phyloP scores from a whole-genome alignment of 2,113 vertebrate species.

The Malurus melanocephalus region DNA sequence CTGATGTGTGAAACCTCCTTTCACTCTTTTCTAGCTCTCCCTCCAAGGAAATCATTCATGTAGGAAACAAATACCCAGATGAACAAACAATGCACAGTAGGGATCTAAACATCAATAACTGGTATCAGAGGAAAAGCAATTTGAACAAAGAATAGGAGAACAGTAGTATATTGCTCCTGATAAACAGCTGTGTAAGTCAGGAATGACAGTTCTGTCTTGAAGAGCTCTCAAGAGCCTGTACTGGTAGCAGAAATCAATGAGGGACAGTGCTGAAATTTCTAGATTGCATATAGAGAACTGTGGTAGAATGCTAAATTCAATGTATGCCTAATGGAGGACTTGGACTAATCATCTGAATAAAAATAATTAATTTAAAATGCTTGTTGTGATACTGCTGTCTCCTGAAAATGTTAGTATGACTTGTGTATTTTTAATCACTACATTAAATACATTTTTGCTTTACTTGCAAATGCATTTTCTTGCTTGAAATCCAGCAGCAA shows the following conservation, averaged over 20 bases:
- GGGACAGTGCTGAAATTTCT: not conserved
- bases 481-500: not conserved
- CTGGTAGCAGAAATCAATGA: not conserved
- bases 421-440: not conserved
- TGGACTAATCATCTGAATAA: slow-evolving; percentile 2
- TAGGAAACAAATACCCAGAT: not conserved
- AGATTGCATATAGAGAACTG: not conserved
- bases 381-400: not conserved
- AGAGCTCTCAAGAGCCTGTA: not conserved
- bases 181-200: not conserved
- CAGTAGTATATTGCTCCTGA: not conserved
- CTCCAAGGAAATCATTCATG: not conserved
- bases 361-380: not conserved
- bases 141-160: not conserved
- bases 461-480: not conserved
- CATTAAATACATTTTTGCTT: not conserved
- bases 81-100: not conserved
- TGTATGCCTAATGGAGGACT: not conserved
- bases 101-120: not conserved
- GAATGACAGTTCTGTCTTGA: not conserved
- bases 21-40: not conserved
- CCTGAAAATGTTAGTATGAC: not conserved
- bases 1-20: not conserved
- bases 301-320: not conserved
- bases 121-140: not conserved